These are phyloP conservation scores for Drosophila atripex DNA, from an alignment of 2,888 invertebrate species.

Conservation along the genomic window DNA sequence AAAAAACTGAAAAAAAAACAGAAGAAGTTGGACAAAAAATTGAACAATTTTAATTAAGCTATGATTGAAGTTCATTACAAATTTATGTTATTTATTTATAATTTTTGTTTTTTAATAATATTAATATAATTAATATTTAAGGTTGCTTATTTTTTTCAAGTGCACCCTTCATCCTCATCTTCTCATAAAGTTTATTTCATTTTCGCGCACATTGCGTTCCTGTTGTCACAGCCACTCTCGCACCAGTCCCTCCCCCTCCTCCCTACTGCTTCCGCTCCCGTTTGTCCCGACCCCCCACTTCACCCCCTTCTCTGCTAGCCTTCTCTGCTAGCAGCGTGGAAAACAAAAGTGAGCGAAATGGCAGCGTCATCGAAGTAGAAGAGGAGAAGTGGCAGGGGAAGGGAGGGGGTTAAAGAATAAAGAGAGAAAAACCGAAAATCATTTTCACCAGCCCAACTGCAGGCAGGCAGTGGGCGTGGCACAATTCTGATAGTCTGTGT, in stretches of 20 bases:
- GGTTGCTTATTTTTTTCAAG: neutral
- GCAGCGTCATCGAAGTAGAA: conserved; percentile 49
- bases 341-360: conserved; percentile 73
- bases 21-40: neutral
- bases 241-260: neutral
- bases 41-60: neutral
- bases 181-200: conserved; percentile 74
- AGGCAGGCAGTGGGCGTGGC: conserved; percentile 51
- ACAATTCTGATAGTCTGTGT: conserved; percentile 42
- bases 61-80: too few species aligned
- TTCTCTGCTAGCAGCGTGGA: conserved; percentile 11
- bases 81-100: too few species aligned
- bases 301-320: too few species aligned
- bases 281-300: neutral
- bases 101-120: too few species aligned
- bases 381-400: neutral
- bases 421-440: conserved; percentile 62
- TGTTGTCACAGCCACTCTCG: conserved; percentile 52
- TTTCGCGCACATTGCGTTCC: conserved; percentile 75
- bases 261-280: neutral
- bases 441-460: conserved; percentile 67
- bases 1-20: neutral
- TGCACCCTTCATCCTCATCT: conserved; percentile 25
- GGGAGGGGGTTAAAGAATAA: neutral
- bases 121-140: neutral